Evolutionary conservation across 2,797 vertebrate genomes (phyloP).

Genomic region (Anolis apletophallus): DNA sequence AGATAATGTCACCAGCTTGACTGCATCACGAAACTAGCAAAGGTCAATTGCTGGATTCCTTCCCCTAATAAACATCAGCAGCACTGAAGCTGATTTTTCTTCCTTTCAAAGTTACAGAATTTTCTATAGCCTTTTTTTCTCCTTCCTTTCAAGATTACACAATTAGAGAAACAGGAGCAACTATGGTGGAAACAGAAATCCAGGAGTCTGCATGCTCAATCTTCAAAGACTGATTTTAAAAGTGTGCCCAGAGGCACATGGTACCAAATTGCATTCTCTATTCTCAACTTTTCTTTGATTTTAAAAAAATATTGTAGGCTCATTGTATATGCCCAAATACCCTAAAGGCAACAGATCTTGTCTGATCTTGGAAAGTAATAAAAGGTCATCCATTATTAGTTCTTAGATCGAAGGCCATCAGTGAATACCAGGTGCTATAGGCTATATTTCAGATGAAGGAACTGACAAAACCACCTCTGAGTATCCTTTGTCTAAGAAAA

Average conservation of each 20-base stretch:
- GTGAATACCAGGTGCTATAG: no score
- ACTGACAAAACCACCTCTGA: no score
- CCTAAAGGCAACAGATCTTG: no score
- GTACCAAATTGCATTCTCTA: neutral
- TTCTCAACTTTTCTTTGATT: neutral
- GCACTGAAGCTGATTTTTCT: neutral
- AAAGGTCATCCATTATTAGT: no score
- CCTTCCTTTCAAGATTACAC: conserved; percentile 7
- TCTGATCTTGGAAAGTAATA: no score
- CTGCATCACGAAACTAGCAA: conserved; percentile 2
- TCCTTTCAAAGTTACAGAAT: conserved; percentile 9
- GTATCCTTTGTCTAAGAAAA: no score
- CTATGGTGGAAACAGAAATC: neutral
- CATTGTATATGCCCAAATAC: neutral
- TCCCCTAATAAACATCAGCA: neutral
- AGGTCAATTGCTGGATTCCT: conserved; percentile 22
- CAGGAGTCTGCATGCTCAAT: neutral
- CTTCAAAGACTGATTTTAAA: neutral
- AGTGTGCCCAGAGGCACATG: neutral
- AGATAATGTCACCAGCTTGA: conserved; percentile 19
- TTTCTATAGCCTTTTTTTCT: neutral
- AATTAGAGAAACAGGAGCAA: neutral
- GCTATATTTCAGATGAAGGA: no score
- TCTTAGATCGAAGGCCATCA: no score
- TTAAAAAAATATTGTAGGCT: neutral